A percentile compares a stretch with the other conserved stretches of the same genome.
Conservation (phyloP, 2,888 invertebrate genomes). For the Microchrysa polita region DNA sequence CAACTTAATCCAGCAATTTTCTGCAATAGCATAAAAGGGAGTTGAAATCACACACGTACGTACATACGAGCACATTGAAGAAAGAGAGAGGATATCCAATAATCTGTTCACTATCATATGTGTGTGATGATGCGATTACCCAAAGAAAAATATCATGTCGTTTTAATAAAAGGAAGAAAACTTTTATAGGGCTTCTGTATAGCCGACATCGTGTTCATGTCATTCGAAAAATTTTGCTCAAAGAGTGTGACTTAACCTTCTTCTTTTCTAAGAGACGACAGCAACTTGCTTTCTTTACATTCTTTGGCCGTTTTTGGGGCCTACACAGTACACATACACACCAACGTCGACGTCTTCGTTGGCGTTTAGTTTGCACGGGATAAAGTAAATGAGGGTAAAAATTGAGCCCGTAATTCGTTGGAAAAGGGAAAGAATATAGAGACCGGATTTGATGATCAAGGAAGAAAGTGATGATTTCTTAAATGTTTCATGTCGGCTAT, state of each 20-base stretch:
- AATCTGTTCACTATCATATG: slow-evolving; percentile 47
- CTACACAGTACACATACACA: too few relatives aligned
- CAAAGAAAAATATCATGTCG: slow-evolving; percentile 47
- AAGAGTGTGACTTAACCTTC: not conserved
- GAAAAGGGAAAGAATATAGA: not conserved
- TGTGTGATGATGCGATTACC: slow-evolving; percentile 49
- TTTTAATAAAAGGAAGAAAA: slow-evolving; percentile 47
- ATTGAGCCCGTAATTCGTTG: not conserved
- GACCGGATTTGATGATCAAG: not conserved
- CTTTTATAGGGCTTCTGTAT: slow-evolving; percentile 47
- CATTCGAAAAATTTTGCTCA: not conserved
- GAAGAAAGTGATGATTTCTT: slow-evolving; percentile 1
- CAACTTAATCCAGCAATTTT: slow-evolving; percentile 54
- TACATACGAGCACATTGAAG: too few relatives aligned
- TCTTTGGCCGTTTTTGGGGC: too few relatives aligned
- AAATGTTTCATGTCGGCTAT: not conserved
- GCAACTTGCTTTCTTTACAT: not conserved
- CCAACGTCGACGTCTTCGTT: not conserved
- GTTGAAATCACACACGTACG: slow-evolving; percentile 48
- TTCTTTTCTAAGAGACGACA: not conserved
- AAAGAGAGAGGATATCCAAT: slow-evolving; percentile 44
- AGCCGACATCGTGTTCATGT: slow-evolving; percentile 2
- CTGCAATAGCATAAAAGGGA: slow-evolving; percentile 52
- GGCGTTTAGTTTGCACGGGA: not conserved
- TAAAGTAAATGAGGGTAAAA: not conserved